Base-by-base conservation (phyloP, 35 echinoderm and acorn worm genomes). In the Lytechinus variegatus region DNA sequence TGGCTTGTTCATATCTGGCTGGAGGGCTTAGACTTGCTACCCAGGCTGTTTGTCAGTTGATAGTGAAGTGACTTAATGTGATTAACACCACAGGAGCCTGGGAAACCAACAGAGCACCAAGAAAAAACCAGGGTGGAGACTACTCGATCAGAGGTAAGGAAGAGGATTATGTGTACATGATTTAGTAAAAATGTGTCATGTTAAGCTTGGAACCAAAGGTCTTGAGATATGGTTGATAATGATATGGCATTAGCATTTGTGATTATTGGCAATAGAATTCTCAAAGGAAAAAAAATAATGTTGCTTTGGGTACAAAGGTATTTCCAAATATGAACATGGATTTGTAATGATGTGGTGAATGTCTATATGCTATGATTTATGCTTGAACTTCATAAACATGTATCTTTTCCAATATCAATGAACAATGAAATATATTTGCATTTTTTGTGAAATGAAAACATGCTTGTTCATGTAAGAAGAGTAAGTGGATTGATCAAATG, bases 31-130 rank as follows among this genome's bases (percentile, higher is more conserved):
- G 92, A 93, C 92, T 93, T 93, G 92, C 92, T 79, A 93, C 92
- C 53, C 92, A 57, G 92, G 92, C 92, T 93, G 92, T 93, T 55
- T 93, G 92, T 93, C 92, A 93, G 92, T 93, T 93, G 92, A 93
- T 93, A 93, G 92, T 93, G 92, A 93, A 93, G 92, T 93, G 92
- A 93, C 92, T 93, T 93, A 93, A 93, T 93, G 92, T 93, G 53
- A 93, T 93, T 93, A 93, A 93, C 92, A 93, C 92, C 92, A 93
- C 92, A 93, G 92, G 92, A 93, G 92, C 92, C 92, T 57, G 54
- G 52, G 7, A 54, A 93, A 28, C 92, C n/a, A 55, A 19, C 27
- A 54, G 53, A 93, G 55, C 28, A 28, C 8, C 53, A 27, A 93
- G 92, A 93, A 93, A 57, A 7, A 28, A 54, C 92, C 52, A 14